Evolutionary conservation across 2,113 vertebrate species (phyloP).

Genomic region (Stigmatopora nigra): DNA sequence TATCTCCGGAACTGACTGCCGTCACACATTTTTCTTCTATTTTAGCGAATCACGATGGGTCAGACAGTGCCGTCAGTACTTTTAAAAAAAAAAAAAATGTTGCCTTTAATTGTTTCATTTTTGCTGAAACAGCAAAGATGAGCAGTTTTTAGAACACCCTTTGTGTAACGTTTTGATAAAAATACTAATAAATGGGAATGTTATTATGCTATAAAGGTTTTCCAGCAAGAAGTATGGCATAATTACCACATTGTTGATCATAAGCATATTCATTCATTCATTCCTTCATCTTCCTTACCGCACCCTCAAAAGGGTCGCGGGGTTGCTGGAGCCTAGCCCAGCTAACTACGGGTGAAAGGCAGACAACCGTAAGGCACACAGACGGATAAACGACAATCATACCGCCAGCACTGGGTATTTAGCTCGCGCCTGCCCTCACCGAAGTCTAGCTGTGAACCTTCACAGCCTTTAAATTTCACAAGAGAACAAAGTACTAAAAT

Average conservation of each 20-base stretch:
- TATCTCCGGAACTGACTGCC: conserved; percentile 36
- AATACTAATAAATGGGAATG: neutral
- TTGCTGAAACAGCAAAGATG: conserved; percentile 34
- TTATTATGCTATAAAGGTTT: neutral
- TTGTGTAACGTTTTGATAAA: neutral
- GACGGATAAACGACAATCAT: too few species aligned
- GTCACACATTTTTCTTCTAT: conserved; percentile 21
- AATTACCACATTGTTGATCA: neutral
- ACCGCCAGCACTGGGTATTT: too few species aligned
- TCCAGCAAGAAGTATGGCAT: neutral
- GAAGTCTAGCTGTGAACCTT: too few species aligned
- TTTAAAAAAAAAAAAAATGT: conserved; percentile 14
- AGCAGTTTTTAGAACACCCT: conserved; percentile 1
- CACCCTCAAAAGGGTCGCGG: too few species aligned
- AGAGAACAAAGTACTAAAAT: too few species aligned
- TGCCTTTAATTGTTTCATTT: conserved; percentile 26
- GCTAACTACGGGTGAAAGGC: neutral
- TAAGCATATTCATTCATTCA: neutral
- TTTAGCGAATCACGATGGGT: conserved; percentile 43
- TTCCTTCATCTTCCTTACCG: too few species aligned
- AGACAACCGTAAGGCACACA: neutral
- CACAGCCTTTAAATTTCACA: too few species aligned
- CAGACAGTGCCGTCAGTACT: conserved; percentile 22
- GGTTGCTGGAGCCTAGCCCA: neutral
- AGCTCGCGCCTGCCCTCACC: too few species aligned